Evolutionary conservation across 2,888 invertebrate species (phyloP).

Genomic region (Phaedon cochleariae): DNA sequence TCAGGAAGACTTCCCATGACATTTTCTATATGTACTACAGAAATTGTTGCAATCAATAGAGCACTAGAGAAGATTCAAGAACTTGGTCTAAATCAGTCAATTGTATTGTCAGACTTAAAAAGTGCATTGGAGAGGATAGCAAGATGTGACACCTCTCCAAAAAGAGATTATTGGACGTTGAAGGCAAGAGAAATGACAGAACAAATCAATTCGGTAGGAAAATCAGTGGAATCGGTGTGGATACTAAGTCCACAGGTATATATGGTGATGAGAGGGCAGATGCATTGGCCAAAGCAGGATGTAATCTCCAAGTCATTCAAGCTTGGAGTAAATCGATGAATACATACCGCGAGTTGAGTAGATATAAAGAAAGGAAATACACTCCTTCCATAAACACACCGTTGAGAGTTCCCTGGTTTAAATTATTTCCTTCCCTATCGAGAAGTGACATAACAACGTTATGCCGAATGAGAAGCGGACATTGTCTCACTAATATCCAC

Average conservation of each 20-base stretch:
- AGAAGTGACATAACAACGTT: not conserved
- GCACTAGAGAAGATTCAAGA: not conserved
- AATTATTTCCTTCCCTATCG: not conserved
- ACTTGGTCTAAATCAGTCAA: not conserved
- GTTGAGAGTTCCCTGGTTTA: conserved; percentile 1
- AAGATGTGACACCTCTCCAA: not conserved
- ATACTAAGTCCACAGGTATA: not conserved
- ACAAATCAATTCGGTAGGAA: not conserved
- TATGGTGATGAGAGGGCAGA: not conserved
- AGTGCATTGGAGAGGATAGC: not conserved
- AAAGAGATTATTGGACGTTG: not conserved
- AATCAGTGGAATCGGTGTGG: not conserved
- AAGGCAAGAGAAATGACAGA: not conserved
- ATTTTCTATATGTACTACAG: not conserved
- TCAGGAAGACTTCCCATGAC: not conserved
- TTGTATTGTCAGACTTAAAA: not conserved
- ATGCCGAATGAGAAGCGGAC: conserved; percentile 1
- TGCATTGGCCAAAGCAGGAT: not conserved
- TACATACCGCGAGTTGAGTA: not conserved
- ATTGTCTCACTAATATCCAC: not conserved
- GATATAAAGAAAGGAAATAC: not conserved
- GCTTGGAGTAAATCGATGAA: not conserved
- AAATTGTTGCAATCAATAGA: not conserved
- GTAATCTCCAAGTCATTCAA: not conserved
- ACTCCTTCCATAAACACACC: not conserved